These are phyloP conservation scores for Alexandromys oeconomus DNA, from an alignment of 2,797 vertebrate genomes.

Conservation along the genomic window DNA sequence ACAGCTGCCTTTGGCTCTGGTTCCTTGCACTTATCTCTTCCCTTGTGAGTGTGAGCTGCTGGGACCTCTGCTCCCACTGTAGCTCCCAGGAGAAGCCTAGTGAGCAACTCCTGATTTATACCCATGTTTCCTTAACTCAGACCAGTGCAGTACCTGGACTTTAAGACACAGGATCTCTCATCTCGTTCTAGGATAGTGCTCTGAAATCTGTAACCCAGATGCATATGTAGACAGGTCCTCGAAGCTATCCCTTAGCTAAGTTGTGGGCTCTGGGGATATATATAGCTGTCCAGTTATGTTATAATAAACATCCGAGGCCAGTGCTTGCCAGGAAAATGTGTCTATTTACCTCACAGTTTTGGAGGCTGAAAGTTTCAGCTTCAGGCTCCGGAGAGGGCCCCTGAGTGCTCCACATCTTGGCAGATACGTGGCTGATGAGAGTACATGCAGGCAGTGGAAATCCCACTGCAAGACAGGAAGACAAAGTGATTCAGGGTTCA, in stretches of 20 bases:
- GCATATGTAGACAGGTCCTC: background rate
- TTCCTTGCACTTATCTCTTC: background rate
- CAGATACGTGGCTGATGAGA: background rate
- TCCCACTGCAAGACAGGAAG: background rate
- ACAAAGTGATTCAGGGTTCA: background rate
- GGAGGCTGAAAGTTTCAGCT: background rate
- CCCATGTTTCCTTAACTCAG: background rate
- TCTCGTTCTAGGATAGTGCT: background rate
- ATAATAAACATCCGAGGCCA: background rate
- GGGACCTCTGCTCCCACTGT: background rate
- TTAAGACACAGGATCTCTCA: background rate
- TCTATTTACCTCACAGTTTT: background rate
- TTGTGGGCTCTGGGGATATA: background rate
- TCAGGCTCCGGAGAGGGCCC: background rate
- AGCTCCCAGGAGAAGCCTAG: background rate
- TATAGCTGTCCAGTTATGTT: background rate
- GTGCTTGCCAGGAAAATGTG: background rate
- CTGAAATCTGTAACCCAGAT: background rate
- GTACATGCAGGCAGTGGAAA: background rate
- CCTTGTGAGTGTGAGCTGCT: background rate
- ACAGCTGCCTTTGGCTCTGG: background rate
- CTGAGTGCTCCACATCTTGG: background rate
- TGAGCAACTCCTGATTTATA: background rate
- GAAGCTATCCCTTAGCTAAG: rapidly evolving
- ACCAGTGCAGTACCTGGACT: background rate